Conservation (phyloP, 2,113 vertebrate species). For the Penelope pileata region DNA sequence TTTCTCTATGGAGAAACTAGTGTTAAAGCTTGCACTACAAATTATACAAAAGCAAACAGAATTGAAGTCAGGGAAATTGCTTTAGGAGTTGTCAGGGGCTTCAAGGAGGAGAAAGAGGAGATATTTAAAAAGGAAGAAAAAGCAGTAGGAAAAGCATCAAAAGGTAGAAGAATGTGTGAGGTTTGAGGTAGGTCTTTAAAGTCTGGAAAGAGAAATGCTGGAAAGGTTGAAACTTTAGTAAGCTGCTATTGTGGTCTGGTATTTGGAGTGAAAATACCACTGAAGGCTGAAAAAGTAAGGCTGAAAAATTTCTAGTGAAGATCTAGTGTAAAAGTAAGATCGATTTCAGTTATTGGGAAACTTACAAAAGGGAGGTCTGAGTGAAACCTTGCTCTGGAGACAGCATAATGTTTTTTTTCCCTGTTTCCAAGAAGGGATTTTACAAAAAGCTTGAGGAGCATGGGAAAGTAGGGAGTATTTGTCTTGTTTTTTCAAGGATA, state of each 20-base stretch:
- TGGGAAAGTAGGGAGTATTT: fast-evolving
- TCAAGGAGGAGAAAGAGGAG: fast-evolving
- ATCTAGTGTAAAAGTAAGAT: not conserved
- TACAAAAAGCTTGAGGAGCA: not conserved
- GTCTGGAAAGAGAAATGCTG: not conserved
- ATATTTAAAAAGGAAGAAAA: too few relatives aligned
- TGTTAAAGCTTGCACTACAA: fast-evolving
- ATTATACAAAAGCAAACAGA: not conserved
- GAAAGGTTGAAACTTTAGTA: not conserved
- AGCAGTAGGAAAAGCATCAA: fast-evolving
- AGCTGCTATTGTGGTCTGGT: not conserved
- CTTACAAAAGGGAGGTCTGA: not conserved
- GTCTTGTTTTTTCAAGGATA: not conserved
- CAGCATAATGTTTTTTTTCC: too few relatives aligned
- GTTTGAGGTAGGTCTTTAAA: not conserved
- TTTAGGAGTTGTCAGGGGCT: fast-evolving
- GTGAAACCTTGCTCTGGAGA: not conserved
- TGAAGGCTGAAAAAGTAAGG: not conserved
- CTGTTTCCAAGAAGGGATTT: too few relatives aligned
- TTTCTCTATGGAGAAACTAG: too few relatives aligned
- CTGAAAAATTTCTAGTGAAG: not conserved
- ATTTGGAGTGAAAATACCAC: too few relatives aligned
- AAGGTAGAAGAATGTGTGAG: fast-evolving
- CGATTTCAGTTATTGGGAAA: not conserved
- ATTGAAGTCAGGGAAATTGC: fast-evolving